phyloP scores from a whole-genome alignment of 2,113 vertebrate species.

The Phylloscopus whistleri region DNA sequence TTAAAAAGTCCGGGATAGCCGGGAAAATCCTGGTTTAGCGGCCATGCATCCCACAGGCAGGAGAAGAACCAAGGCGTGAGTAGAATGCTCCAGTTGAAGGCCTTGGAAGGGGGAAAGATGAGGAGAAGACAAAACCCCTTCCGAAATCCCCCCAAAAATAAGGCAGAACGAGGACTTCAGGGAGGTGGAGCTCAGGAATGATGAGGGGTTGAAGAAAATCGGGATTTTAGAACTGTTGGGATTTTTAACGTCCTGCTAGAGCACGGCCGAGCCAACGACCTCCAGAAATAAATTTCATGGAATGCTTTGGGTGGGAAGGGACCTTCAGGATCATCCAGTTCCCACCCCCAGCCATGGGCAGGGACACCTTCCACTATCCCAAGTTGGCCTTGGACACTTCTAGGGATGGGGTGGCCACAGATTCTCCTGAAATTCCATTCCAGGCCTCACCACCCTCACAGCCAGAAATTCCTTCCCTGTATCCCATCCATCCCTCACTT shows the following conservation, averaged over 20 bases:
- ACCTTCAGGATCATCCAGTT: not conserved
- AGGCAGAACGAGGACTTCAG: not conserved
- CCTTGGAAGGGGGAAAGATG: not conserved
- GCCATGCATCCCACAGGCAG: accelerated
- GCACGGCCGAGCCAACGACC: not conserved
- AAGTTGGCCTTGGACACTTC: not conserved
- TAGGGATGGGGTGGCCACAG: not conserved
- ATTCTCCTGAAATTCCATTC: not conserved
- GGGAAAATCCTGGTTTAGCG: not conserved
- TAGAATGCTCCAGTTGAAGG: accelerated
- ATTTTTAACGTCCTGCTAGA: not conserved
- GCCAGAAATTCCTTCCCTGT: not conserved
- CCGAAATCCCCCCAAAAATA: not conserved
- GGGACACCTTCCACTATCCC: not conserved
- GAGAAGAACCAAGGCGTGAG: not conserved
- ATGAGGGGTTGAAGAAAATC: not conserved
- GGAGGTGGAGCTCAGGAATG: not conserved
- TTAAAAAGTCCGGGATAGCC: accelerated
- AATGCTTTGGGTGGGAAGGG: not conserved
- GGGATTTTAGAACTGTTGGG: not conserved
- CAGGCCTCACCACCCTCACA: not conserved
- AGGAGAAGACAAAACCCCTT: no score
- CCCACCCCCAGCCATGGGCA: not conserved
- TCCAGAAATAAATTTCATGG: not conserved
- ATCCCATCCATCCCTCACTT: not conserved